Percentiles rank a stretch among this genome's conserved stretches.
These are phyloP conservation scores for Eupithecia tripunctaria DNA, from an alignment of 2,888 invertebrate genomes.

Conservation along the genomic window DNA sequence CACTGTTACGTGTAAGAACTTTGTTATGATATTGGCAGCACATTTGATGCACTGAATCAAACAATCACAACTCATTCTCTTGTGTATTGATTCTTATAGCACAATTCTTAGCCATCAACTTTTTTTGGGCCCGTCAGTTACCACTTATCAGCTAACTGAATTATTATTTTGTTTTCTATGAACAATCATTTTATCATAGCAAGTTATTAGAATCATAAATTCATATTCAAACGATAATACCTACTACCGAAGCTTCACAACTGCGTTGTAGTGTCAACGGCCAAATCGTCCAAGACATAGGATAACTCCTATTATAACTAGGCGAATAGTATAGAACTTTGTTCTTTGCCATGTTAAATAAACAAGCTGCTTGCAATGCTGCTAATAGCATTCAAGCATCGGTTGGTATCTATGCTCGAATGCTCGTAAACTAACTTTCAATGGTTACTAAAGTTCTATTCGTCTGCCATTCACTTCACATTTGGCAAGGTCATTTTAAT, in stretches of 20 bases:
- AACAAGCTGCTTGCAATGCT: not conserved
- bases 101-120: too few relatives aligned
- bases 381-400: not conserved
- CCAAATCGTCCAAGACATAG: not conserved
- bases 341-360: not conserved
- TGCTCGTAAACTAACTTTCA: not conserved
- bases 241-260: not conserved
- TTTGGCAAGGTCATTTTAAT: conserved; percentile 3
- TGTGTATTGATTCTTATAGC: not conserved
- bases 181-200: too few relatives aligned
- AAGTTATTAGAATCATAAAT: not conserved
- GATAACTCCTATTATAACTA: too few relatives aligned
- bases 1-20: not conserved
- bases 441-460: not conserved
- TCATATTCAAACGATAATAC: not conserved
- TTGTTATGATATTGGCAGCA: not conserved
- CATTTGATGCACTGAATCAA: not conserved
- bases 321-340: not conserved
- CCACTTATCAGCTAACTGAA: not conserved
- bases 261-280: not conserved
- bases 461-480: conserved; percentile 16
- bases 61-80: not conserved
- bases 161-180: too few relatives aligned
- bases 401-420: not conserved
- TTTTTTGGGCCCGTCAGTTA: not conserved